A percentile compares a stretch with the other conserved stretches of the same genome.
Conservation (phyloP, 1,140 invertebrate genomes). For the Tetramorium simillimum region DNA sequence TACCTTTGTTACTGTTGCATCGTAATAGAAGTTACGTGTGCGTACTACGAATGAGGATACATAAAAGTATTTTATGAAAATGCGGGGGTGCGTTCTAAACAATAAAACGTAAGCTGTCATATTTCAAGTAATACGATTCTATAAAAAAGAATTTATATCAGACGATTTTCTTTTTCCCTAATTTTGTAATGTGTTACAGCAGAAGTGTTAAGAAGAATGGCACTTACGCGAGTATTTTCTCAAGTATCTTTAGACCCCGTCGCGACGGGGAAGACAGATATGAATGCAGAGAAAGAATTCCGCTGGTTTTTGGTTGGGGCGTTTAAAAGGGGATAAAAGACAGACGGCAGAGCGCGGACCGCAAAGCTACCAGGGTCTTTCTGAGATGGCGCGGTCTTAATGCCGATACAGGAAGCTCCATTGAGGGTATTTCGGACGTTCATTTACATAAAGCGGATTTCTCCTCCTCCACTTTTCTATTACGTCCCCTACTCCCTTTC, state of each 20-base stretch:
- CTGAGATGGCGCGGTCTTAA: constrained; percentile 29
- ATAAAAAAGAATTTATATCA: neutral
- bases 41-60: neutral
- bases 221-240: neutral
- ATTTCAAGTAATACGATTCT: neutral
- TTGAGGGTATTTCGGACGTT: constrained; percentile 44
- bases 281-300: neutral
- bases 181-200: neutral
- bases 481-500: too few relatives aligned
- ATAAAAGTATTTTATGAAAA: neutral
- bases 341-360: neutral
- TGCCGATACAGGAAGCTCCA: constrained; percentile 53
- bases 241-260: neutral
- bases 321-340: constrained; percentile 19
- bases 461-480: constrained; percentile 1
- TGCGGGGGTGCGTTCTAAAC: neutral
- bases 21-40: neutral
- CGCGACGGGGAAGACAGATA: neutral
- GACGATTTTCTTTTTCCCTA: neutral
- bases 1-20: neutral
- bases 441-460: constrained; percentile 59
- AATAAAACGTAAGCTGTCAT: neutral
- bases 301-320: constrained; percentile 5
- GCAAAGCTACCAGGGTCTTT: neutral
- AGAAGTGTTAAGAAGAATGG: neutral